Conservation (phyloP, 2,797 vertebrate genomes). For the Falco berigora region DNA sequence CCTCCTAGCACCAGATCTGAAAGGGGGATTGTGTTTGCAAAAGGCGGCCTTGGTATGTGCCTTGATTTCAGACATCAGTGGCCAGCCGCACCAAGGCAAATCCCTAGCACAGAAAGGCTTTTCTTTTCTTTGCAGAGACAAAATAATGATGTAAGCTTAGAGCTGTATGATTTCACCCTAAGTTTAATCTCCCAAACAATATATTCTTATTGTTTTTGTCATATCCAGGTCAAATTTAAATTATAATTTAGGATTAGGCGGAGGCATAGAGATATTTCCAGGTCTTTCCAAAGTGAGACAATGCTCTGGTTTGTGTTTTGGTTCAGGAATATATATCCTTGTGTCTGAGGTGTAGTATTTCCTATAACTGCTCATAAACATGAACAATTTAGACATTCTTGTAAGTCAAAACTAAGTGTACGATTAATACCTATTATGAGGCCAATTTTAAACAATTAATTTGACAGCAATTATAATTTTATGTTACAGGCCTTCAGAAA, state of each 20-base stretch:
- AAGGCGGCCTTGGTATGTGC: conserved; percentile 45
- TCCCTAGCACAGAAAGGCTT: conserved; percentile 59
- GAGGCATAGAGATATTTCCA: not conserved
- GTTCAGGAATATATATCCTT: conserved; percentile 10
- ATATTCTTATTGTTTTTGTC: conserved; percentile 14
- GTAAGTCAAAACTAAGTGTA: conserved; percentile 61
- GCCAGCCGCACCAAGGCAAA: conserved; percentile 44
- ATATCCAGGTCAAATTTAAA: conserved; percentile 56
- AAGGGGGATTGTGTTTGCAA: conserved; percentile 55
- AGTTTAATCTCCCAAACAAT: conserved; percentile 42
- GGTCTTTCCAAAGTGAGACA: conserved; percentile 32
- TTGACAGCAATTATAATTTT: conserved; percentile 52
- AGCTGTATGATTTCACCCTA: not conserved
- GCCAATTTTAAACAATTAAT: conserved; percentile 65
- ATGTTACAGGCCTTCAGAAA: conserved; percentile 42
- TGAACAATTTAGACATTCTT: conserved; percentile 43
- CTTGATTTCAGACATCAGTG: conserved; percentile 48
- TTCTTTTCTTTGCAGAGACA: conserved; percentile 33
- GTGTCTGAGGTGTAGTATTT: conserved; percentile 44
- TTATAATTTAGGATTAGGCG: conserved; percentile 43
- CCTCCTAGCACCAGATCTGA: conserved; percentile 23
- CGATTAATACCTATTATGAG: conserved; percentile 54
- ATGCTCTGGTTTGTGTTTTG: conserved; percentile 41
- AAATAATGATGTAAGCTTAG: conserved; percentile 11
- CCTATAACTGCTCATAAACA: conserved; percentile 48